phyloP scores from a whole-genome alignment of 2,888 invertebrate species.

The Tetropium fuscum region DNA sequence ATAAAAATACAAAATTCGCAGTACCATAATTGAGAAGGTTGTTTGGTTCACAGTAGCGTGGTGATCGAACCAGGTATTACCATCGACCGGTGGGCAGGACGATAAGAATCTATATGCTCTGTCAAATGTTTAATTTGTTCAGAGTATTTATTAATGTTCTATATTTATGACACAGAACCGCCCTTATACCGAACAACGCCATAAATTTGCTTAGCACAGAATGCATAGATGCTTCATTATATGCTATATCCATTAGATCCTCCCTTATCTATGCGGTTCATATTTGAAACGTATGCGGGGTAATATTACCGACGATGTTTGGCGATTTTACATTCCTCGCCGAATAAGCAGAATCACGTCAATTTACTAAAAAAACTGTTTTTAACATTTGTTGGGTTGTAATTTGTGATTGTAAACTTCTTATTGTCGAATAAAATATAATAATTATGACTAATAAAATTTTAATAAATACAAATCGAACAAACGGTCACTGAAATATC shows the following conservation, averaged over 20 bases:
- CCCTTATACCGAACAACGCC: constrained; percentile 52
- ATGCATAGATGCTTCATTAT: constrained; percentile 30
- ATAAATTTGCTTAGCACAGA: constrained; percentile 48
- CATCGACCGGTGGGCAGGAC: constrained; percentile 54
- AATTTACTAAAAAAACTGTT: too few species aligned
- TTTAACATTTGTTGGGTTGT: too few species aligned
- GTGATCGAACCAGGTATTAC: constrained; percentile 54
- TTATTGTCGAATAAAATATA: too few species aligned
- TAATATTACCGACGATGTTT: too few species aligned
- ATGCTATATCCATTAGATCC: constrained; percentile 18
- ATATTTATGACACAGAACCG: constrained; percentile 58
- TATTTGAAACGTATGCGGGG: too few species aligned
- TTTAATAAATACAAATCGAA: too few species aligned
- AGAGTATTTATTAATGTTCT: constrained; percentile 61
- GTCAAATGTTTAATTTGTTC: constrained; percentile 63
- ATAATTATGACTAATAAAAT: too few species aligned
- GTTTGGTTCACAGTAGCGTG: constrained; percentile 44
- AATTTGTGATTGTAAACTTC: too few species aligned
- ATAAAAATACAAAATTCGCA: constrained; percentile 12
- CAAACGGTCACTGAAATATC: too few species aligned
- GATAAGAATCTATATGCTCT: constrained; percentile 61
- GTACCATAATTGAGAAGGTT: constrained; percentile 38
- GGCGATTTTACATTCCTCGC: background rate
- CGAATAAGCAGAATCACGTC: background rate
- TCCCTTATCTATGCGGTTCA: constrained; percentile 26